Evolutionary conservation across 2,888 invertebrate genomes (phyloP).

Genomic region (Spisula subtruncata): DNA sequence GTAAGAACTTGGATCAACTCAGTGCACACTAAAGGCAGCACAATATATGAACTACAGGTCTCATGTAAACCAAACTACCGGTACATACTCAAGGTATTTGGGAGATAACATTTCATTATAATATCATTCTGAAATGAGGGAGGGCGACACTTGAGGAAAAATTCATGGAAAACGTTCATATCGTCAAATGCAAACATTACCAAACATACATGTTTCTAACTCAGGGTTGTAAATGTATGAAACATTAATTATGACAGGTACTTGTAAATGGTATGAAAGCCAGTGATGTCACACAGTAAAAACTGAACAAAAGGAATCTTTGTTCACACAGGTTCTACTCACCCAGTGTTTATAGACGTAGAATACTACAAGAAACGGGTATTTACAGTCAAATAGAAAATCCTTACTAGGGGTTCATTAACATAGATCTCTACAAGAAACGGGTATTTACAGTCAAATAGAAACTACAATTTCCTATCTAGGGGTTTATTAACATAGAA

Average conservation of each 20-base stretch:
- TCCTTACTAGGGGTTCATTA: conserved; percentile 44
- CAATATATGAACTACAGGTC: not conserved
- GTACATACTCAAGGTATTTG: not conserved
- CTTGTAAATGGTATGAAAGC: conserved; percentile 27
- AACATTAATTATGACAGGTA: conserved; percentile 7
- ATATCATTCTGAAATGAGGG: not conserved
- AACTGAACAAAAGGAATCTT: conserved; percentile 29
- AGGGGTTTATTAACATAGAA: conserved; percentile 44
- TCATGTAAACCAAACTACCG: not conserved
- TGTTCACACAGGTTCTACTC: conserved; percentile 40
- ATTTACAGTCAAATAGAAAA: conserved; percentile 1
- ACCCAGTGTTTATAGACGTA: conserved; percentile 48
- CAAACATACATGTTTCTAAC: not conserved
- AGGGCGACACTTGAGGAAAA: not conserved
- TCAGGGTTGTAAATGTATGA: not conserved
- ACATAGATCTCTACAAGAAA: conserved; percentile 48
- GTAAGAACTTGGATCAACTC: not conserved
- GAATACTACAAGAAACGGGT: conserved; percentile 43
- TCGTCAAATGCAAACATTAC: not conserved
- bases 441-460: not conserved
- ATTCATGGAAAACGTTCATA: not conserved
- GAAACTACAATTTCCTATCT: too few species aligned
- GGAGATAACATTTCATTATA: not conserved
- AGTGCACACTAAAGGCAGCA: not conserved
- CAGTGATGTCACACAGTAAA: conserved; percentile 36